Evolutionary conservation across 2,113 vertebrate species (phyloP).

Genomic region (Leptobrachium ailaonicum): DNA sequence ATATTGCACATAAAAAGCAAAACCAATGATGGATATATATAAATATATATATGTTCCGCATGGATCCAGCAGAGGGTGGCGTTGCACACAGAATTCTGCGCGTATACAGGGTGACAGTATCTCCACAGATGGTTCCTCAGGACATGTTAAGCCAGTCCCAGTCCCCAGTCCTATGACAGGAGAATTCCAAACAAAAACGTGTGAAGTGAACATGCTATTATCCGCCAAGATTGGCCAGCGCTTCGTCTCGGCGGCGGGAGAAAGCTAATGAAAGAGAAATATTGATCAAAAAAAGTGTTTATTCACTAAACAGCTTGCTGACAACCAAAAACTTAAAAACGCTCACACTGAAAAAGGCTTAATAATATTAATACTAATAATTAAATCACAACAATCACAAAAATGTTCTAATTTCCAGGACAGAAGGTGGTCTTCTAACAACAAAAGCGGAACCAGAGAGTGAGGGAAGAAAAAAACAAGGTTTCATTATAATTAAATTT

Average conservation of each 20-base stretch:
- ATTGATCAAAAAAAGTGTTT: too few relatives aligned
- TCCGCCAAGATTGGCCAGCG: not conserved
- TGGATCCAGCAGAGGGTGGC: not conserved
- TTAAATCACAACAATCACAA: too few relatives aligned
- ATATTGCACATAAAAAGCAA: too few relatives aligned
- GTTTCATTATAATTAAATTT: not conserved
- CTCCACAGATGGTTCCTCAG: slow-evolving; percentile 24
- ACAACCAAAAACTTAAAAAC: too few relatives aligned
- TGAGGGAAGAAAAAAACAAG: not conserved
- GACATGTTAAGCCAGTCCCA: slow-evolving; percentile 24
- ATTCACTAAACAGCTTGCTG: too few relatives aligned
- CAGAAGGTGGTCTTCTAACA: too few relatives aligned
- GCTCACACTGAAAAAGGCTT: too few relatives aligned
- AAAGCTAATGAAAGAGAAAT: too few relatives aligned
- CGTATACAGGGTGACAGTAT: not conserved
- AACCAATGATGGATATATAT: too few relatives aligned
- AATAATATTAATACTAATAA: too few relatives aligned
- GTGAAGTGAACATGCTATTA: slow-evolving; percentile 40
- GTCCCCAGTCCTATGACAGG: slow-evolving; percentile 5
- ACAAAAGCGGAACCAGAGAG: not conserved
- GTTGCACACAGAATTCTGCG: slow-evolving; percentile 26
- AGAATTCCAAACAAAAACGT: slow-evolving; percentile 10
- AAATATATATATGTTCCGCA: too few relatives aligned
- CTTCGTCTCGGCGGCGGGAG: not conserved
- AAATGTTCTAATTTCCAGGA: too few relatives aligned